Evolutionary conservation across 37 sponge, comb jelly and placozoan species (phyloP).

Genomic region (Amphimedon queenslandica): DNA sequence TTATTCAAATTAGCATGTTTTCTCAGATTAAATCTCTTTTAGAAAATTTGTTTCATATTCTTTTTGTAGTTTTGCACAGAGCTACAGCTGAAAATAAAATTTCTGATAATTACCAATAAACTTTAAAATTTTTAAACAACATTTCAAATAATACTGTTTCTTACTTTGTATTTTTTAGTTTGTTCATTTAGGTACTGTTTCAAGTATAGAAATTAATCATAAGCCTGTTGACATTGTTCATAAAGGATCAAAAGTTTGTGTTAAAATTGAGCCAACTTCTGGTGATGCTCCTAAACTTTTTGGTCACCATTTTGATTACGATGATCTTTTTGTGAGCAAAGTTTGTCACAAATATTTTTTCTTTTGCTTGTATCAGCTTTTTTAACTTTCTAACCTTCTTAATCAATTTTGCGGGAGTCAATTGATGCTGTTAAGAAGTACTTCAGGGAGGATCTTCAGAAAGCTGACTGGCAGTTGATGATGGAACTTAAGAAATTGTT

Average conservation of each 20-base stretch:
- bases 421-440: conserved; percentile 97
- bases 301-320: conserved; percentile 92
- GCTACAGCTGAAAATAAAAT: too few relatives aligned
- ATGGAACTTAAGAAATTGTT: conserved; percentile 92
- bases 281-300: conserved; percentile 94
- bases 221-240: conserved; percentile 72
- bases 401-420: conserved; percentile 89
- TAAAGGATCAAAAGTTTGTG: conserved; percentile 86
- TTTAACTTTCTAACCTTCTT: conserved; percentile 55
- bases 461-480: conserved; percentile 92
- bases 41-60: too few relatives aligned
- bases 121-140: too few relatives aligned
- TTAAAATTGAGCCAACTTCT: conserved; percentile 84
- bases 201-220: conserved; percentile 89
- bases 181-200: conserved; percentile 71
- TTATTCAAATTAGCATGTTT: too few relatives aligned
- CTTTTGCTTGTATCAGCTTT: neutral
- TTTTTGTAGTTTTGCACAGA: too few relatives aligned
- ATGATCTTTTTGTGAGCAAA: conserved; percentile 94
- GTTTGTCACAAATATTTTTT: conserved; percentile 36
- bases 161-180: conserved; percentile 56
- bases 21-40: too few relatives aligned
- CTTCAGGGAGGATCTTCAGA: conserved; percentile 90
- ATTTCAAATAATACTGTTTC: too few relatives aligned
- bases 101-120: too few relatives aligned